These are phyloP conservation scores for Rousettus leschenaultii DNA, from an alignment of 2,113 vertebrate genomes.

Conservation along the genomic window DNA sequence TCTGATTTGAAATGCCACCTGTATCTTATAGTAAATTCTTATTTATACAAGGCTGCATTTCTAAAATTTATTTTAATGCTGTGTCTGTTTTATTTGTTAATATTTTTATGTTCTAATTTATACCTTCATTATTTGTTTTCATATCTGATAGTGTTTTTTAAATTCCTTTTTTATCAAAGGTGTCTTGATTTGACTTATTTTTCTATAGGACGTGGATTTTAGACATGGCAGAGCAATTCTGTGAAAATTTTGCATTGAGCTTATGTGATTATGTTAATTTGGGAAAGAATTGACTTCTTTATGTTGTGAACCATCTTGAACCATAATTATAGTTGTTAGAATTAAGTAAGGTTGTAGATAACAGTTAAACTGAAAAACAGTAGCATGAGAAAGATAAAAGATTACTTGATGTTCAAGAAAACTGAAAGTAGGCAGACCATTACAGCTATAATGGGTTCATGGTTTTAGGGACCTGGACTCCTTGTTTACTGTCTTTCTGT, in stretches of 20 bases:
- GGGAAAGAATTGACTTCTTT: not conserved
- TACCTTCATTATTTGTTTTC: not conserved
- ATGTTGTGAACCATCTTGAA: not conserved
- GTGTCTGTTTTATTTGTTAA: not conserved
- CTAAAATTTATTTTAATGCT: slow-evolving; percentile 4
- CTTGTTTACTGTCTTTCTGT: not conserved
- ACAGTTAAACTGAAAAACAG: not conserved
- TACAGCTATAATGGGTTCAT: not conserved
- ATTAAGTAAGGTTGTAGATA: not conserved
- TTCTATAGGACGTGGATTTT: slow-evolving; percentile 16
- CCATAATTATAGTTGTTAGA: not conserved
- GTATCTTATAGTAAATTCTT: not conserved
- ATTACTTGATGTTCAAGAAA: not conserved
- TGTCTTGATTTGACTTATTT: not conserved
- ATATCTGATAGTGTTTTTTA: not conserved
- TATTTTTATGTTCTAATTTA: not conserved
- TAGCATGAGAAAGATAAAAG: not conserved
- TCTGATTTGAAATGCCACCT: not conserved
- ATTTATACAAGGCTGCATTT: not conserved
- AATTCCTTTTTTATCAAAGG: not conserved
- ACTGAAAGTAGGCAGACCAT: not conserved
- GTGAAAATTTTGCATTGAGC: not conserved
- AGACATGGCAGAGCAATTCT: not conserved
- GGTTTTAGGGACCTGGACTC: not conserved
- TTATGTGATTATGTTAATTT: not conserved